phyloP scores from a whole-genome alignment of 2,113 vertebrate species.

The Toxostoma redivivum region DNA sequence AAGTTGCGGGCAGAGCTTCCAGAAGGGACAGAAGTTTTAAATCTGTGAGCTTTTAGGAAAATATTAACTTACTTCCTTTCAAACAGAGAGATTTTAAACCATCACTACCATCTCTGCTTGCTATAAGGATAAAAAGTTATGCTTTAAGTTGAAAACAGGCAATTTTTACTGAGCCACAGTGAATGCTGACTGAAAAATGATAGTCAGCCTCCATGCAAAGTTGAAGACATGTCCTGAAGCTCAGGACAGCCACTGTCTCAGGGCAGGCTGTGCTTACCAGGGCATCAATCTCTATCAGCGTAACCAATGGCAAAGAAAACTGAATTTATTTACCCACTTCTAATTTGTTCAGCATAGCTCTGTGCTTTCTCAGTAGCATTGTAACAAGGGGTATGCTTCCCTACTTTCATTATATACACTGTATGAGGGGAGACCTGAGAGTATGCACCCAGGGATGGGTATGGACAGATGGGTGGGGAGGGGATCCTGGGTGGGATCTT shows the following conservation, averaged over 20 bases:
- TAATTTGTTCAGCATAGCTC: not conserved
- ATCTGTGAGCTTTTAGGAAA: not conserved
- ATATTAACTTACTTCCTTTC: not conserved
- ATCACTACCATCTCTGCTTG: not conserved
- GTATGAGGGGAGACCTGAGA: rapidly evolving
- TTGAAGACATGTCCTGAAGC: not conserved
- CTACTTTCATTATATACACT: rapidly evolving
- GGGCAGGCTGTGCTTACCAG: not conserved
- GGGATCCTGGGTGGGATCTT: no score
- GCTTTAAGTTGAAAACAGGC: not conserved
- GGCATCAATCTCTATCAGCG: not conserved
- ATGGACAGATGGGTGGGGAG: rapidly evolving
- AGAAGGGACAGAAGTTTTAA: not conserved
- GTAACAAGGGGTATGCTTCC: not conserved
- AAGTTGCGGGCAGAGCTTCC: not conserved
- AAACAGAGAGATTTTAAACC: not conserved
- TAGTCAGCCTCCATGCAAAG: not conserved
- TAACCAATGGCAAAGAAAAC: not conserved
- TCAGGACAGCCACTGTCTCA: not conserved
- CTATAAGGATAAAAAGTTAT: not conserved
- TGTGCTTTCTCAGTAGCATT: not conserved
- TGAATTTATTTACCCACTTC: not conserved
- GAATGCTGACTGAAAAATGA: not conserved
- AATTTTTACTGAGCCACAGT: not conserved
- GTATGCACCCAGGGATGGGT: not conserved